Evolutionary conservation across 2,888 invertebrate species (phyloP).

Genomic region (Rhaphigaster nebulosa): DNA sequence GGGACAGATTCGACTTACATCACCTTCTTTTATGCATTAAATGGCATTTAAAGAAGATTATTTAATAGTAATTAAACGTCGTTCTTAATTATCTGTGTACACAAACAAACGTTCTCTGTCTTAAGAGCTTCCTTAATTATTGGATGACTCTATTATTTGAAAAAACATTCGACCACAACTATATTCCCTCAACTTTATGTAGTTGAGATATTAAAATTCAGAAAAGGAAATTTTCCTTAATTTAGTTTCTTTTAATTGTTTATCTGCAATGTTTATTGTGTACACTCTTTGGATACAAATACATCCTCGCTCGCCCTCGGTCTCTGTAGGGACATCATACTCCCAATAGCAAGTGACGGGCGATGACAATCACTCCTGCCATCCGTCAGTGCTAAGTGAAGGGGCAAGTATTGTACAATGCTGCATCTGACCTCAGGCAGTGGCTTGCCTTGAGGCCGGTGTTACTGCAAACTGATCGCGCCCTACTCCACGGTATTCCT

Average conservation of each 20-base stretch:
- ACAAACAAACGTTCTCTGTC: too few relatives aligned
- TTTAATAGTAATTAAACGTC: not conserved
- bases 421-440: conserved; percentile 42
- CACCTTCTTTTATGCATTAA: not conserved
- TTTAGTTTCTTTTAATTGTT: too few relatives aligned
- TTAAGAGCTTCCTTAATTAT: too few relatives aligned
- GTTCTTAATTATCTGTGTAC: too few relatives aligned
- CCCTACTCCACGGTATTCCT: not conserved
- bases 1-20: conserved; percentile 11
- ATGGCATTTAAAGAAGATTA: not conserved
- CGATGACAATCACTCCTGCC: conserved; percentile 10
- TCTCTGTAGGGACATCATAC: not conserved
- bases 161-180: too few relatives aligned
- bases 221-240: not conserved
- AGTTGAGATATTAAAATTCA: not conserved
- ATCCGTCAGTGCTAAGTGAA: conserved; percentile 33
- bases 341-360: conserved; percentile 2
- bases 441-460: conserved; percentile 29
- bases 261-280: too few relatives aligned
- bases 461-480: not conserved
- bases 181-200: not conserved
- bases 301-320: not conserved
- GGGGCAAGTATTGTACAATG: conserved; percentile 41
- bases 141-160: too few relatives aligned
- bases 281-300: accelerated